Conservation (phyloP, 2,888 invertebrate genomes). For the Lepeophtheirus nordmannii region DNA sequence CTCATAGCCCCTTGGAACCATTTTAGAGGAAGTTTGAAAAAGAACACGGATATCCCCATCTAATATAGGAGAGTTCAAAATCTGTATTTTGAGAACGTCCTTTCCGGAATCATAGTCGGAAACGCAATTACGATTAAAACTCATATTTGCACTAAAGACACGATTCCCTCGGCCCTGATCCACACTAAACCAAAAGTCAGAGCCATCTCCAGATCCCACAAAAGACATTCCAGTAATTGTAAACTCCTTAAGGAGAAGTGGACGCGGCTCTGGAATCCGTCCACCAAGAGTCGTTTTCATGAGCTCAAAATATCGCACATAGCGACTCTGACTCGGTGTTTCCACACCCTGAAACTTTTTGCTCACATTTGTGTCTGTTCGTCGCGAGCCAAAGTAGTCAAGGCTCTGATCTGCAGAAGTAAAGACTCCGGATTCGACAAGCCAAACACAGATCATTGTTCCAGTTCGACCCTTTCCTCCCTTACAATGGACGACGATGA, state of each 20-base stretch:
- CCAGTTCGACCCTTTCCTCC: slow-evolving; percentile 42
- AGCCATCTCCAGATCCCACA: slow-evolving; percentile 37
- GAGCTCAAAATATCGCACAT: slow-evolving; percentile 39
- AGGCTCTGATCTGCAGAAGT: slow-evolving; percentile 37
- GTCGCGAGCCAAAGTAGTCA: slow-evolving; percentile 38
- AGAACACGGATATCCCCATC: slow-evolving; percentile 36
- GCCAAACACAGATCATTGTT: slow-evolving; percentile 39
- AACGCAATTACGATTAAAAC: slow-evolving; percentile 34
- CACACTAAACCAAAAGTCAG: slow-evolving; percentile 35
- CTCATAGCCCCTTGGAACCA: slow-evolving; percentile 38
- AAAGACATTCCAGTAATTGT: slow-evolving; percentile 34
- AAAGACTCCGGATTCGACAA: slow-evolving; percentile 37
- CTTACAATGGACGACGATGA: slow-evolving; percentile 41
- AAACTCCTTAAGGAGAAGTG: slow-evolving; percentile 33
- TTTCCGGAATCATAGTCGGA: slow-evolving; percentile 31
- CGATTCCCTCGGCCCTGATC: slow-evolving; percentile 31
- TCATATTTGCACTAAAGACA: slow-evolving; percentile 35
- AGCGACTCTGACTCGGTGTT: slow-evolving; percentile 41
- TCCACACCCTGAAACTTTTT: slow-evolving; percentile 40
- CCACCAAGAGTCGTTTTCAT: slow-evolving; percentile 34
- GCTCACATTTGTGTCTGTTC: slow-evolving; percentile 38
- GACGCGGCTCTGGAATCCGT: slow-evolving; percentile 33
- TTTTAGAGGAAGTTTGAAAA: slow-evolving; percentile 34
- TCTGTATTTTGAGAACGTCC: slow-evolving; percentile 30
- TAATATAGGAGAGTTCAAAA: slow-evolving; percentile 32